Conservation (phyloP, 2,113 vertebrate genomes). For the Anolis sagrei region DNA sequence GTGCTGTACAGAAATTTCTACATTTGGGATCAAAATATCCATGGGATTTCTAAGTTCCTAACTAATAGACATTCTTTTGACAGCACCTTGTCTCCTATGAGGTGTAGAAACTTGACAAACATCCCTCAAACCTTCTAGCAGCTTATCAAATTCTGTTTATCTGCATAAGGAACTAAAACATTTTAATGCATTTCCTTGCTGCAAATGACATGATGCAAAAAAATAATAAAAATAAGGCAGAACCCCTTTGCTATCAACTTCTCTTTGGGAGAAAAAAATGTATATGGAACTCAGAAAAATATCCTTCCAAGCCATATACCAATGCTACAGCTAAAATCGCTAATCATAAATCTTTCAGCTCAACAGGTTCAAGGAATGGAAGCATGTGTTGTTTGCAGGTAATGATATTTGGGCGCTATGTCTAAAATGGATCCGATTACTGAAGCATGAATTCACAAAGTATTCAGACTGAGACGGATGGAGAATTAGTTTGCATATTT, state of each 20-base stretch:
- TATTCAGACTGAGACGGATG: slow-evolving; percentile 44
- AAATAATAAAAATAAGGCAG: slow-evolving; percentile 48
- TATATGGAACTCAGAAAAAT: slow-evolving; percentile 56
- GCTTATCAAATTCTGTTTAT: slow-evolving; percentile 9
- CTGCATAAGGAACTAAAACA: not conserved
- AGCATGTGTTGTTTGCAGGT: slow-evolving; percentile 48
- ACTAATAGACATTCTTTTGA: not conserved
- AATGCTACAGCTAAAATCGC: slow-evolving; percentile 45
- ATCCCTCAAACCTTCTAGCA: not conserved
- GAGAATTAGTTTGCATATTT: slow-evolving; percentile 61
- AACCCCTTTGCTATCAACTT: slow-evolving; percentile 46
- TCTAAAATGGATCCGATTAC: slow-evolving; percentile 56
- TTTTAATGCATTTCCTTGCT: slow-evolving; percentile 30
- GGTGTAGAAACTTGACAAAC: not conserved
- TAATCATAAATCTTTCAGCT: slow-evolving; percentile 66
- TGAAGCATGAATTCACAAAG: slow-evolving; percentile 53
- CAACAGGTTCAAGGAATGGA: slow-evolving; percentile 46
- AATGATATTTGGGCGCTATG: slow-evolving; percentile 45
- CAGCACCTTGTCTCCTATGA: not conserved
- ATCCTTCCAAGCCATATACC: slow-evolving; percentile 23
- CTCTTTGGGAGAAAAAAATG: slow-evolving; percentile 44
- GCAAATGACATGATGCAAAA: slow-evolving; percentile 48
- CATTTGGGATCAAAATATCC: not conserved
- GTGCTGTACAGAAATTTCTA: not conserved
- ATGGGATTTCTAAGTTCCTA: not conserved